Conservation (phyloP, 2,888 invertebrate genomes). For the Julus scandinavius region DNA sequence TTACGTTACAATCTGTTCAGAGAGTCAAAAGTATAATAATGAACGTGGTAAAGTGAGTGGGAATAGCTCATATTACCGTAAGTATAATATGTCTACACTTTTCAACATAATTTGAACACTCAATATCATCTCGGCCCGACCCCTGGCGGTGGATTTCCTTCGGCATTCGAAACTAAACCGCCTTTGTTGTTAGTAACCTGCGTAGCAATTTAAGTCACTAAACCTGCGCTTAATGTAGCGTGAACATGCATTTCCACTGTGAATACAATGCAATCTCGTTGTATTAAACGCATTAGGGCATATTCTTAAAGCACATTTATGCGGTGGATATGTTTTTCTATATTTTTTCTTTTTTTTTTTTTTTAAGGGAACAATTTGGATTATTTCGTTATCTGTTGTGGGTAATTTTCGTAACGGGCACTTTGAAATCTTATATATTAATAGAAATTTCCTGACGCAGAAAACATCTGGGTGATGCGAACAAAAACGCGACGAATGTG, state of each 20-base stretch:
- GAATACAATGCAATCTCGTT: slow-evolving; percentile 9
- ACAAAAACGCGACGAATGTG: slow-evolving; percentile 3
- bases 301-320: neutral
- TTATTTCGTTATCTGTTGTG: slow-evolving; percentile 22
- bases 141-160: neutral
- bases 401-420: neutral
- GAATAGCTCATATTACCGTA: too few species aligned
- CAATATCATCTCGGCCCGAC: neutral
- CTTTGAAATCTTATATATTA: slow-evolving; percentile 30
- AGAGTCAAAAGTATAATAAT: too few species aligned
- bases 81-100: too few species aligned
- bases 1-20: too few species aligned
- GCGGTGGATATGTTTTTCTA: neutral
- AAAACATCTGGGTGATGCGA: slow-evolving; percentile 43
- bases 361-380: neutral
- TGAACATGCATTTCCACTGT: slow-evolving; percentile 13
- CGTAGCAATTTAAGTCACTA: slow-evolving; percentile 4
- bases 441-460: slow-evolving; percentile 33
- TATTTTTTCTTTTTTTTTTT: neutral
- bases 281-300: slow-evolving; percentile 1
- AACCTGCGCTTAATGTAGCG: neutral
- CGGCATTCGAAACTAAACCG: neutral
- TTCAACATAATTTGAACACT: too few species aligned
- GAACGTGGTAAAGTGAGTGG: too few species aligned
- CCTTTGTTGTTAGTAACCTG: neutral